phyloP scores from a whole-genome alignment of 2,888 invertebrate species.

The Himalopsyche anomala region DNA sequence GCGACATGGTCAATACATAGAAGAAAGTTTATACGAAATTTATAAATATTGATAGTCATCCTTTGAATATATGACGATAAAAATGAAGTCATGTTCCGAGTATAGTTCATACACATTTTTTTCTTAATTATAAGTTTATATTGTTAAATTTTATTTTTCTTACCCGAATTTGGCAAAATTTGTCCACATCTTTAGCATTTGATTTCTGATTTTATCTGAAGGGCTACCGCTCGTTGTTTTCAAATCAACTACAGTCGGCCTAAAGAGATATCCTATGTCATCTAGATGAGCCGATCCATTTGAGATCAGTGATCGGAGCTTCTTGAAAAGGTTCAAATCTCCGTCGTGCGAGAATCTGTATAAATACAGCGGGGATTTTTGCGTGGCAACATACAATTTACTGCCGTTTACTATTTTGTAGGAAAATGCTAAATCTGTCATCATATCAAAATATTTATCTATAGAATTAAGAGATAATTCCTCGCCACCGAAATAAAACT shows the following conservation, averaged over 20 bases:
- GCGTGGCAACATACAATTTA: conserved; percentile 66
- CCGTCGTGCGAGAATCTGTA: conserved; percentile 79
- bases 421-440: conserved; percentile 75
- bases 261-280: conserved; percentile 79
- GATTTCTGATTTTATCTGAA: conserved; percentile 62
- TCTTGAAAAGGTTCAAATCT: conserved; percentile 75
- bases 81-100: too few species aligned
- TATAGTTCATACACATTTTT: too few species aligned
- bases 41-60: too few species aligned
- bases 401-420: conserved; percentile 71
- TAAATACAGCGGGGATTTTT: conserved; percentile 74
- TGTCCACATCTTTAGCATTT: conserved; percentile 67
- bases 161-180: conserved; percentile 66
- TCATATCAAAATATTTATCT: conserved; percentile 72
- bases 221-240: conserved; percentile 37
- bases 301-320: conserved; percentile 70
- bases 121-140: background rate
- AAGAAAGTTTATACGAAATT: too few species aligned
- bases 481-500: conserved; percentile 74
- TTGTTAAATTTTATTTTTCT: background rate
- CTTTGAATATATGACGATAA: too few species aligned
- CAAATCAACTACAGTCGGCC: conserved; percentile 63
- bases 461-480: conserved; percentile 70
- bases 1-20: too few species aligned
- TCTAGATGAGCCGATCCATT: conserved; percentile 80